phyloP scores from a whole-genome alignment of 2,888 invertebrate genomes.

The Phasia obesa region DNA sequence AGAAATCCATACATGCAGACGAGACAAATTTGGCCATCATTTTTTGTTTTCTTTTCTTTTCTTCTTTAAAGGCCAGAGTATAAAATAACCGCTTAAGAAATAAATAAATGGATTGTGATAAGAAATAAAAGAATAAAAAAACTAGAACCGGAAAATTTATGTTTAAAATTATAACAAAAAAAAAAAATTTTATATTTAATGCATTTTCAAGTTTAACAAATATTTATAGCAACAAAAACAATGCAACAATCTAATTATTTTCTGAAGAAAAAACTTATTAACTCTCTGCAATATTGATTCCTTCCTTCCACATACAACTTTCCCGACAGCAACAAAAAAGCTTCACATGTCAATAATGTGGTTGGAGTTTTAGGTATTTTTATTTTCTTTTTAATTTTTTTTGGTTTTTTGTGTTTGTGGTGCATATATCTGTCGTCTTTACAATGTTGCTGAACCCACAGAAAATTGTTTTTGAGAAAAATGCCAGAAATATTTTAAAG shows the following conservation, averaged over 20 bases:
- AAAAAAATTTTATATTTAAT: background rate
- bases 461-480: slow-evolving; percentile 51
- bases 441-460: slow-evolving; percentile 55
- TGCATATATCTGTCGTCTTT: slow-evolving; percentile 10
- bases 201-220: background rate
- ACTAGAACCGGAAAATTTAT: background rate
- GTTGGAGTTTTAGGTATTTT: too few relatives aligned
- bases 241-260: background rate
- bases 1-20: slow-evolving; percentile 37
- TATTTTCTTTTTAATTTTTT: background rate
- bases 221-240: background rate
- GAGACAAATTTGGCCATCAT: slow-evolving; percentile 51
- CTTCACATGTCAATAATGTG: slow-evolving; percentile 51
- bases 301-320: slow-evolving; percentile 4
- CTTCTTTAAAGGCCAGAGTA: background rate
- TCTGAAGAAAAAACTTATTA: slow-evolving; percentile 3
- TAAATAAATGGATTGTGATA: background rate
- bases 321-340: background rate
- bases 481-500: slow-evolving; percentile 34
- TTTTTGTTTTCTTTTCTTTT: background rate
- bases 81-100: background rate
- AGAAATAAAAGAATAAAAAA: background rate
- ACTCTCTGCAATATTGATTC: background rate
- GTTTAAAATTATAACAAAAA: background rate
- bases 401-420: slow-evolving; percentile 12